Percentiles rank a stretch among this genome's conserved stretches.
These are phyloP conservation scores for Nymphalis io DNA, from an alignment of 1,140 invertebrate species.

Conservation along the genomic window DNA sequence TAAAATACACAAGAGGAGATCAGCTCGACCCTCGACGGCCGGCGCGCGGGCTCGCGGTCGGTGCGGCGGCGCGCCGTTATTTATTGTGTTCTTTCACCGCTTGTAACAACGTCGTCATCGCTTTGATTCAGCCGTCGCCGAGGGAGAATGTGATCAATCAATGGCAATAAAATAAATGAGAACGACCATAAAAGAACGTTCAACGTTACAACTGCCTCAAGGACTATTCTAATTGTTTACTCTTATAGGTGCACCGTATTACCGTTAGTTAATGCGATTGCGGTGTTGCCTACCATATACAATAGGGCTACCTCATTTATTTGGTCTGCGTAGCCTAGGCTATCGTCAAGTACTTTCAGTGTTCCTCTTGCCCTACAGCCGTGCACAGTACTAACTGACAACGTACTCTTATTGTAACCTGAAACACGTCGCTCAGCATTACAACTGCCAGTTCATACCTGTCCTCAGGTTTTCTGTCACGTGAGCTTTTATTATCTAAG, in stretches of 20 bases:
- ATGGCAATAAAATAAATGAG: conserved; percentile 28
- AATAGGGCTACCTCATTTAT: too few relatives aligned
- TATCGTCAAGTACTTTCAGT: too few relatives aligned
- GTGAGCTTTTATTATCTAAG: too few relatives aligned
- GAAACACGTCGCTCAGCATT: too few relatives aligned
- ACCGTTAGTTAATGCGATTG: too few relatives aligned
- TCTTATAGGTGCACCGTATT: neutral
- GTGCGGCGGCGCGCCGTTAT: conserved; percentile 29
- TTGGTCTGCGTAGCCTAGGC: too few relatives aligned
- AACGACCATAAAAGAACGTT: conserved; percentile 9
- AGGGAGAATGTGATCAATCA: conserved; percentile 34
- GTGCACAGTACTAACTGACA: too few relatives aligned
- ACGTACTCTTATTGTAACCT: too few relatives aligned
- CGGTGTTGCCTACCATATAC: too few relatives aligned
- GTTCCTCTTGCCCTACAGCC: too few relatives aligned
- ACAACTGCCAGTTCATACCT: too few relatives aligned
- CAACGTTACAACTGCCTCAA: neutral
- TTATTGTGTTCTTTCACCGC: conserved; percentile 39
- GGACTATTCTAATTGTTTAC: neutral
- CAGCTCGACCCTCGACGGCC: neutral
- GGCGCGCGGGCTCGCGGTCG: neutral
- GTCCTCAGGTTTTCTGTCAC: too few relatives aligned
- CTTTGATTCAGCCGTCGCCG: conserved; percentile 28
- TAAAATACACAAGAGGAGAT: conserved; percentile 37
- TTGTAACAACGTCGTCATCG: conserved; percentile 13